Base-by-base conservation (phyloP, 2,888 invertebrate species). In the Girardia tigrina region DNA sequence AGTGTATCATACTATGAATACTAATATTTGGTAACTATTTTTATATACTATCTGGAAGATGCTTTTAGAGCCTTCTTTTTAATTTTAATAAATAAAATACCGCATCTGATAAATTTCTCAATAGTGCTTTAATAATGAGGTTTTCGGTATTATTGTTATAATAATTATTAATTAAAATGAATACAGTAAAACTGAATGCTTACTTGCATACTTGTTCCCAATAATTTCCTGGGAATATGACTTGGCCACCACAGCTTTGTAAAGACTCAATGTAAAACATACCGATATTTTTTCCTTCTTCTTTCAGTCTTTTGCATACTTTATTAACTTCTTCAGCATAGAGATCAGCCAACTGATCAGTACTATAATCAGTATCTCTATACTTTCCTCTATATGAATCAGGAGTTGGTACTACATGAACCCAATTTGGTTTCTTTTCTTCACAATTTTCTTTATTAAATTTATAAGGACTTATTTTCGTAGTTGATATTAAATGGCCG, bases 401-500 rank as follows among this genome's bases (percentile, higher is more conserved):
- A 1, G 98, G 97, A 79, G 91, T 90, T 0, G 94, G 89, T 12
- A 92, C 86, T 77, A 86, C 83, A 80, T 86, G 86, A 1, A 85
- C 85, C 82, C 83, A 83, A 23, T 83, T 81, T n/a, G 84, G 83
- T 77, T 83, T 90, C 78, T 89, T 89, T 42, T 77, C 78, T 78
- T 90, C 89, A 42, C 42, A 70, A 79, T 90, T 90, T 81, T 91
- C 90, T 76, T 91, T 90, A 85, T 91, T 91, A 86, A 94, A 92
- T 87, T 98, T 98, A 88, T 97, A 97, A 76, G 97, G 95, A 79
- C 95, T 97, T 83, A 99, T 90, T 86, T 94, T 92, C 87, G 97
- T 94, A 85, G 92, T 89, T 78, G 94, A 90, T 77, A 90, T 90
- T 84, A 97, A 89, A 85, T 97, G 95, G 79, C 98, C 98, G 86